A percentile compares a stretch with the other conserved stretches of the same genome.
These are phyloP conservation scores for Crenuchus spilurus DNA, from an alignment of 2,797 vertebrate species.

Conservation along the genomic window DNA sequence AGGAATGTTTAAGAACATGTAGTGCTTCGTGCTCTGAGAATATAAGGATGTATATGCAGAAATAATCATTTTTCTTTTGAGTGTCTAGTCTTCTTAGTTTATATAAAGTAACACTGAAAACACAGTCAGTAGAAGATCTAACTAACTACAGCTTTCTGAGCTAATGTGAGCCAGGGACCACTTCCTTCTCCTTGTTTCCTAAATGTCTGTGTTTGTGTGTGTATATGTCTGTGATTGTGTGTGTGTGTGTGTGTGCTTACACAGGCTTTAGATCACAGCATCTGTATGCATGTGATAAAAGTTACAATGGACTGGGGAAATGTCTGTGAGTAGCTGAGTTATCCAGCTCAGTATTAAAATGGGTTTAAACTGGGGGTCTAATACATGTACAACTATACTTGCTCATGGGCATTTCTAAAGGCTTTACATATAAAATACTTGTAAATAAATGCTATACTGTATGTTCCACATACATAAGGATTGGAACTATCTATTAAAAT, in stretches of 20 bases:
- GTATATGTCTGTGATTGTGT: not conserved
- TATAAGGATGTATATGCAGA: no score
- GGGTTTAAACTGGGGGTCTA: not conserved
- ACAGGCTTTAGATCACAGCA: constrained; percentile 24
- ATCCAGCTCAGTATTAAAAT: not conserved
- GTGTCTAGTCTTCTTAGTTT: no score
- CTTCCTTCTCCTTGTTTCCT: constrained; percentile 7
- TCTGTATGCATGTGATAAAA: constrained; percentile 16
- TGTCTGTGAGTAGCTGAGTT: not conserved
- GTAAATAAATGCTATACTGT: no score
- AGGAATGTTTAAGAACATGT: no score
- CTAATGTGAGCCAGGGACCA: not conserved
- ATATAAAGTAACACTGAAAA: no score
- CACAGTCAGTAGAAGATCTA: no score
- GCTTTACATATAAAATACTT: not conserved
- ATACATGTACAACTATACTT: not conserved
- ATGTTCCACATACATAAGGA: no score
- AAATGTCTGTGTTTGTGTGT: not conserved
- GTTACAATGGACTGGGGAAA: constrained; percentile 7
- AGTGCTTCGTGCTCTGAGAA: no score
- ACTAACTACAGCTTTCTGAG: no score
- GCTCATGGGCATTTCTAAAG: no score
- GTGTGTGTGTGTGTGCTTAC: constrained; percentile 11
- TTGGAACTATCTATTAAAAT: no score
- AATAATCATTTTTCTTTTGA: no score